phyloP scores from a whole-genome alignment of 2,113 vertebrate genomes.

The Ophiodon elongatus region DNA sequence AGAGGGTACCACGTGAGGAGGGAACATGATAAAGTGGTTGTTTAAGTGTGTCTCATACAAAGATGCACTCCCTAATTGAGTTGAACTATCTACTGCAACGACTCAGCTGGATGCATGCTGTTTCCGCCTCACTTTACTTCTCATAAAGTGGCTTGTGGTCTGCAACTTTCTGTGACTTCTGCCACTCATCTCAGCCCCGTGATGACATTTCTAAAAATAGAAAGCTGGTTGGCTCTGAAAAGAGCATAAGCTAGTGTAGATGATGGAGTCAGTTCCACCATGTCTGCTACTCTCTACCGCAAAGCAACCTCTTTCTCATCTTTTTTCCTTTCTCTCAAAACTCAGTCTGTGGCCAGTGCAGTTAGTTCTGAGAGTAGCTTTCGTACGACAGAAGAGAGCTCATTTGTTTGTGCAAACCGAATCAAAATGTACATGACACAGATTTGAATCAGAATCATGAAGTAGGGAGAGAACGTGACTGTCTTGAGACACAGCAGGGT shows the following conservation, averaged over 20 bases:
- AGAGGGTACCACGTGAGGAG: slow-evolving; percentile 23
- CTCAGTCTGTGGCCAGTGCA: neutral
- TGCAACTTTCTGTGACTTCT: slow-evolving; percentile 14
- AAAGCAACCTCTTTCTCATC: slow-evolving; percentile 16
- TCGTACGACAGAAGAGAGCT: neutral
- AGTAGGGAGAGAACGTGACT: neutral
- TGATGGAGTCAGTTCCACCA: slow-evolving; percentile 44
- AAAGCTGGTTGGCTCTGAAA: slow-evolving; percentile 36
- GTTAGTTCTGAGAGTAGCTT: neutral
- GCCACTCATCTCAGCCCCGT: slow-evolving; percentile 28
- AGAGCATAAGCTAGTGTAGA: slow-evolving; percentile 38
- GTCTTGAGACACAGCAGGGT: neutral
- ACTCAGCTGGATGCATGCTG: neutral
- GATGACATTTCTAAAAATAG: slow-evolving; percentile 67
- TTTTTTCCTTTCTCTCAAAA: neutral
- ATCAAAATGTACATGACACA: slow-evolving; percentile 9
- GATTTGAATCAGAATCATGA: slow-evolving; percentile 4
- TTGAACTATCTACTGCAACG: neutral
- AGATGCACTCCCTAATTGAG: slow-evolving; percentile 5
- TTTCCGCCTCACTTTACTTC: slow-evolving; percentile 2
- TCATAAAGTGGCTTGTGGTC: slow-evolving; percentile 6
- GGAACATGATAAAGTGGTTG: slow-evolving; percentile 15
- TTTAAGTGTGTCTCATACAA: slow-evolving; percentile 7
- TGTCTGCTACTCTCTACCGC: slow-evolving; percentile 28
- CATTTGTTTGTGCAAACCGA: slow-evolving; percentile 3